Evolutionary conservation across 2,113 vertebrate genomes (phyloP), one percentile per base, ranked within the genome.

Genomic region (Scomber japonicus): DNA sequence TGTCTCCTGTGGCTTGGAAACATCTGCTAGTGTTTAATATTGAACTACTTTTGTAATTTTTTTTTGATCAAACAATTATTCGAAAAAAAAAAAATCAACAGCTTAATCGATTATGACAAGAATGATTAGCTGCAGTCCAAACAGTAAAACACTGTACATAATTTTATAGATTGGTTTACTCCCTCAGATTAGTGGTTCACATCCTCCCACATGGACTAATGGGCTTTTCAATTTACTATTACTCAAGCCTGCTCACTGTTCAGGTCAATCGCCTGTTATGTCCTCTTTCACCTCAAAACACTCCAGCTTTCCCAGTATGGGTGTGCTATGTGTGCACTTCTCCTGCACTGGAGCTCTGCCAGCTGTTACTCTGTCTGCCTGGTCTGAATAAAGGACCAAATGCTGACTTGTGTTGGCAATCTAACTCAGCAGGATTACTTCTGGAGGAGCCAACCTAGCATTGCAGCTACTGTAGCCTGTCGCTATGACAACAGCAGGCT

Each of bases 401-500:
- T 60, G 78, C 75, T 88, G 80, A 82, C 67, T 80, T 61, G 50
- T 66, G 49, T 2, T 7, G 31, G 69, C 70, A 82, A 91, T 75
- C 49, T 80, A 77, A 88, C 75, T 77, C 79, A 55, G 70, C 71
- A 75, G 66, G 27, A 81, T 35, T 24, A 16, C 15, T 66, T 46
- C 46, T 45, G 27, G 51, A 27, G 75, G 61, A 84, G 46, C 70
- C 24, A 27, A 60, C 11, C 30, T 21, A 75, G 82, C 83, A 40
- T 64, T 68, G 35, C n/a, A 64, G 80, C 61, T 67, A 31, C 78
- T 17, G 70, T 50, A 24, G 68, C 66, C 62, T 81, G 91, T 94
- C 92, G 83, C 94, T 75, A 92, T 93, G 93, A 85, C 86, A 91
- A 95, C 94, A 56, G 68, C 56, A 59, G 80, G 80, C 71, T 54